Conservation (phyloP, 2,113 vertebrate genomes). For the Ammodytes marinus region DNA sequence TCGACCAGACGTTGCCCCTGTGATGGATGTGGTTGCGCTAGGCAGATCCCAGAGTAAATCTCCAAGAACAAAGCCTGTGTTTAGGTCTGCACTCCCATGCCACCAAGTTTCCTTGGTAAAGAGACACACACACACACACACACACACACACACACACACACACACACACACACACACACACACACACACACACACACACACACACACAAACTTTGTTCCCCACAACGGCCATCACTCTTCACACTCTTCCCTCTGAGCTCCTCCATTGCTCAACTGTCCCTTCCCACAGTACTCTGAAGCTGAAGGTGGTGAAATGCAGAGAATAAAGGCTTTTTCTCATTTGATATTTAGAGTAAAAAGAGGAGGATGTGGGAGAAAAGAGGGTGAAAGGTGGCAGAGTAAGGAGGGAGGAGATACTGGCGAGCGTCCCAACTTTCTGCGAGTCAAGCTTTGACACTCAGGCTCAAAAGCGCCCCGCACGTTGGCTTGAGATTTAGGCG, state of each 20-base stretch:
- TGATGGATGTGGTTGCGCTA: constrained; percentile 46
- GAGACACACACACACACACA: not conserved
- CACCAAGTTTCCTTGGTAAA: constrained; percentile 11
- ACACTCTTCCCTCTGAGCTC: constrained; percentile 34
- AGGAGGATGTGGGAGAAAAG: constrained; percentile 38
- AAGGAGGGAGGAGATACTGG: constrained; percentile 65
- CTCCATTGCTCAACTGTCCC: not conserved
- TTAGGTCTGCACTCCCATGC: constrained; percentile 3
- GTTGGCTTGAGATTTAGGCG: constrained; percentile 1
- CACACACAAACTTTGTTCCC: constrained; percentile 29
- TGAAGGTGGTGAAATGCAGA: not conserved
- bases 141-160: no score
- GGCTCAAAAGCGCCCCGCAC: constrained; percentile 22
- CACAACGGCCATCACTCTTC: constrained; percentile 15
- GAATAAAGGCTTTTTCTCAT: not conserved
- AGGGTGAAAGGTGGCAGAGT: constrained; percentile 62
- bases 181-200: no score
- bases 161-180: no score
- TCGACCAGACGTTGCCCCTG: not conserved
- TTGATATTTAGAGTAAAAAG: constrained; percentile 11
- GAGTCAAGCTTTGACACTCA: constrained; percentile 62
- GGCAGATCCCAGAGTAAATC: constrained; percentile 58
- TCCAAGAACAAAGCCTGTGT: constrained; percentile 51
- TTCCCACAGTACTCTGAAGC: not conserved
- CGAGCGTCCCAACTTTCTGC: constrained; percentile 44